Evolutionary conservation across 2,888 invertebrate genomes (phyloP).

Genomic region (Myopa tessellatipennis): DNA sequence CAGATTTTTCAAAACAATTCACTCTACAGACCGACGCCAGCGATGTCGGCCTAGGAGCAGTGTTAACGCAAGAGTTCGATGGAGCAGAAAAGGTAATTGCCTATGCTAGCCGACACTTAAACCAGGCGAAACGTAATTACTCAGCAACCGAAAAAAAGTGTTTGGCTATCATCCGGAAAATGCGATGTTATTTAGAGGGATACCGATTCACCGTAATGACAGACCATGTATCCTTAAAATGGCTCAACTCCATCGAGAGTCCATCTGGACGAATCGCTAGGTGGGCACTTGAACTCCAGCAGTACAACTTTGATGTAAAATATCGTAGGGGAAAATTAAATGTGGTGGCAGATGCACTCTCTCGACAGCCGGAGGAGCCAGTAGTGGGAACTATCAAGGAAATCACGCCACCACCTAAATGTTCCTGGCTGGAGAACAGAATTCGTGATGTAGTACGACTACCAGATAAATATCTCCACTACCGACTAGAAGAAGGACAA

Average conservation of each 20-base stretch:
- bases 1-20: too few relatives aligned
- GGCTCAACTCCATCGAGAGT: slow-evolving; percentile 36
- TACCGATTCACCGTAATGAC: slow-evolving; percentile 36
- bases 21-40: slow-evolving; percentile 42
- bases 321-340: slow-evolving; percentile 28
- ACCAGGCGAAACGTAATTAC: slow-evolving; percentile 35
- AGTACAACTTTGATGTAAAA: slow-evolving; percentile 32
- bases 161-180: slow-evolving; percentile 40
- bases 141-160: slow-evolving; percentile 44
- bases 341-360: slow-evolving; percentile 37
- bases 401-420: slow-evolving; percentile 28
- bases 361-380: slow-evolving; percentile 32
- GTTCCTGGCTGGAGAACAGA: not conserved
- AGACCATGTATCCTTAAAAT: slow-evolving; percentile 44
- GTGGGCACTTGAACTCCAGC: slow-evolving; percentile 17
- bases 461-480: slow-evolving; percentile 18
- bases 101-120: slow-evolving; percentile 40
- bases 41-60: slow-evolving; percentile 25
- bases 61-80: slow-evolving; percentile 26
- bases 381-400: not conserved
- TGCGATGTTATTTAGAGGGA: slow-evolving; percentile 40
- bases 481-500: not conserved
- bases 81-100: slow-evolving; percentile 30
- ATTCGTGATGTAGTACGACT: not conserved
- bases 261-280: slow-evolving; percentile 39